Percentiles rank a stretch among this genome's conserved stretches.
Evolutionary conservation across 1,140 invertebrate species (phyloP).

Genomic region (Scaptomyza graminum): DNA sequence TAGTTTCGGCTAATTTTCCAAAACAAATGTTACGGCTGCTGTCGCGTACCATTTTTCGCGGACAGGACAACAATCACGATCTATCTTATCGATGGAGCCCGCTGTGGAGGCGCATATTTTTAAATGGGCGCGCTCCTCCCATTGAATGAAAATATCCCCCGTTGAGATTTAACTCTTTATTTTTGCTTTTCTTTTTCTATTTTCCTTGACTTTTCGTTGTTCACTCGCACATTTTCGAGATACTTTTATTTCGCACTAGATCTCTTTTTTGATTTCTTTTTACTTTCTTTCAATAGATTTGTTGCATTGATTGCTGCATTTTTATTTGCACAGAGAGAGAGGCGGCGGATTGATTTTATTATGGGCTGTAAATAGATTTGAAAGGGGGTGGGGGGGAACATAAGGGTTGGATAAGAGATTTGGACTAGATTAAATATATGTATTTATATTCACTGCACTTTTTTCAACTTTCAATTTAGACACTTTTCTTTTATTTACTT

Average conservation of each 20-base stretch:
- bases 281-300: slow-evolving; percentile 21
- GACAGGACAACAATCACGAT: slow-evolving; percentile 60
- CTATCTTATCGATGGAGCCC: slow-evolving; percentile 57
- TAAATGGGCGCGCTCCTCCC: slow-evolving; percentile 77
- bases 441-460: too few species aligned
- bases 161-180: slow-evolving; percentile 17
- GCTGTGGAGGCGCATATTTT: slow-evolving; percentile 76
- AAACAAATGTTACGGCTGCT: slow-evolving; percentile 99
- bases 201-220: slow-evolving; percentile 16
- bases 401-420: not conserved
- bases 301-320: slow-evolving; percentile 24
- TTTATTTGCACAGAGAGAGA: slow-evolving; percentile 25
- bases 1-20: slow-evolving; percentile 99
- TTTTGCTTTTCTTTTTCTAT: slow-evolving; percentile 12
- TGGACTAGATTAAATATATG: too few species aligned
- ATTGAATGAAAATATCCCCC: slow-evolving; percentile 56
- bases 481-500: slow-evolving; percentile 21
- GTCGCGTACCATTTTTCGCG: slow-evolving; percentile 98
- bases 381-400: not conserved
- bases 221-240: slow-evolving; percentile 56
- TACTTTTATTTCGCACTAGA: slow-evolving; percentile 51
- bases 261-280: slow-evolving; percentile 38
- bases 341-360: slow-evolving; percentile 22
- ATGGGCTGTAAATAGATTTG: slow-evolving; percentile 47
- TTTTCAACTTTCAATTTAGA: slow-evolving; percentile 27